Conservation (phyloP, 2,888 invertebrate genomes). For the Cephonodes hylas region DNA sequence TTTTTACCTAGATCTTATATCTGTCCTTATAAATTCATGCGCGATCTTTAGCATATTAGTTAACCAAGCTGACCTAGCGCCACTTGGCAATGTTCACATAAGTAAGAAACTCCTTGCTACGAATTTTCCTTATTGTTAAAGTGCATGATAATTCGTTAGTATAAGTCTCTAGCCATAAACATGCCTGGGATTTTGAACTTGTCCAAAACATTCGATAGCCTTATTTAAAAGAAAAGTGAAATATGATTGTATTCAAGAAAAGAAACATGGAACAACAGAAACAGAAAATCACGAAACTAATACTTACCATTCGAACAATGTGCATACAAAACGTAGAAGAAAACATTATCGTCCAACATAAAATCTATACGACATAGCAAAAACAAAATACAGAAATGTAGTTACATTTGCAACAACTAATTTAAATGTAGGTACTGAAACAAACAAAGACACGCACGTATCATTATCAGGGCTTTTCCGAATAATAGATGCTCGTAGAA, state of each 20-base stretch:
- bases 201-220: too few species aligned
- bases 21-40: too few species aligned
- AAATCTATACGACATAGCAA: background rate
- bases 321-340: background rate
- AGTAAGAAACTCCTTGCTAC: too few species aligned
- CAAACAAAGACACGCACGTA: background rate
- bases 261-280: background rate
- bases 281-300: background rate
- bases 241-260: background rate
- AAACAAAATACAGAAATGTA: background rate
- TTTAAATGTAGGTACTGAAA: background rate
- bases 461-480: background rate
- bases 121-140: too few species aligned
- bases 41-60: too few species aligned
- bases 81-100: too few species aligned
- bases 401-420: background rate
- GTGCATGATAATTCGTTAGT: too few species aligned
- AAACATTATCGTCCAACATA: background rate
- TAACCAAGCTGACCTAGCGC: too few species aligned
- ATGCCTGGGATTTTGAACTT: too few species aligned
- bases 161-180: too few species aligned
- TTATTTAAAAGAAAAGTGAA: too few species aligned
- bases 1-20: too few species aligned
- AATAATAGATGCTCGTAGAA: background rate
- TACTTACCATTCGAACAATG: background rate